Conservation (phyloP, 2,113 vertebrate genomes). For the Mobula birostris region DNA sequence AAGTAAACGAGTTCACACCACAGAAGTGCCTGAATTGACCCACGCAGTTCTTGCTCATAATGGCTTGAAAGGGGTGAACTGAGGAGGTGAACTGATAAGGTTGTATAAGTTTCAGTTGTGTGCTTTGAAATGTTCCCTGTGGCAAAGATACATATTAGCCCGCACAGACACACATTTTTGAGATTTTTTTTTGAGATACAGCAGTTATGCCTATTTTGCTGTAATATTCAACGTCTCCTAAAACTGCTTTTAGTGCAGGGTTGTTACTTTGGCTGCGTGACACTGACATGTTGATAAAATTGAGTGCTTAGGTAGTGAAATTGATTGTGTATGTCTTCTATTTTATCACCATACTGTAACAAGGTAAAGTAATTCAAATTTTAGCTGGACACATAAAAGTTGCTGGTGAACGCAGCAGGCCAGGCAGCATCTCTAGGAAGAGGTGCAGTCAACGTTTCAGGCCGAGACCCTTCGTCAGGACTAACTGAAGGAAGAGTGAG, state of each 20-base stretch:
- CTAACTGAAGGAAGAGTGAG: no score
- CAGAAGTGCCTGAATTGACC: background rate
- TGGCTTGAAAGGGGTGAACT: background rate
- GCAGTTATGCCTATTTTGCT: background rate
- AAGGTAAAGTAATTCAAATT: background rate
- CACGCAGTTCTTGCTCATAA: background rate
- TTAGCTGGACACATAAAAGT: background rate
- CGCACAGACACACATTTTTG: background rate
- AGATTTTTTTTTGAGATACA: background rate
- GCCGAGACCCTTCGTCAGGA: no score
- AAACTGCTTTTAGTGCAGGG: background rate
- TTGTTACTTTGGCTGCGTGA: background rate
- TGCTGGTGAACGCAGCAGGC: no score
- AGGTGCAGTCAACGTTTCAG: no score
- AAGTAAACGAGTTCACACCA: slow-evolving; percentile 17
- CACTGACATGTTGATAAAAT: background rate
- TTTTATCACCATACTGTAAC: background rate
- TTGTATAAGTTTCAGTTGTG: background rate
- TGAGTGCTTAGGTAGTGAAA: background rate
- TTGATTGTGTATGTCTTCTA: background rate
- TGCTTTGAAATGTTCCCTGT: background rate
- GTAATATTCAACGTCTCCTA: background rate
- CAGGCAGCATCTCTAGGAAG: no score
- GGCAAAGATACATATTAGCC: no score
- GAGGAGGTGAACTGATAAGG: background rate